Evolutionary conservation across 2,797 vertebrate species (phyloP), one percentile per base, ranked within the genome.

Genomic region (Acanthopagrus latus): DNA sequence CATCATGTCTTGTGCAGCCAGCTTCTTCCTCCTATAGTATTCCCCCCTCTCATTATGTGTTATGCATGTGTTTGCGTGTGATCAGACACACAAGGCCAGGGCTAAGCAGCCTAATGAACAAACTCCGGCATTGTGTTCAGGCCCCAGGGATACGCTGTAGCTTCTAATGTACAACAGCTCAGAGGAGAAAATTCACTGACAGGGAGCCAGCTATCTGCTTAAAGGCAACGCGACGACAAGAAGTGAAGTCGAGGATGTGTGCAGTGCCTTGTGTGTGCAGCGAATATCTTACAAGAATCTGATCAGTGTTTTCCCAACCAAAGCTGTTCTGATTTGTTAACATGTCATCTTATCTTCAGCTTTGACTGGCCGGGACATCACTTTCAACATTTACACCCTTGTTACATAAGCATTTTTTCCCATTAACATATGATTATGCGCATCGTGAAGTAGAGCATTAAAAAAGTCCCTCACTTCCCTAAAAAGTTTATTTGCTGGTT

Each of bases 21-120:
- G 41, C 52, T 74, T 70, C 71, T 62, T 80, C 58, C 73, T 85
- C 72, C 86, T 86, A 80, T 89, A 80, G 81, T 92, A 83, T 88
- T 89, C 88, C 87, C 90, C 50, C 63, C 71, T 87, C 86, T 92
- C 91, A 90, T 91, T 90, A 91, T 87, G 81, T 87, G 81, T 74
- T 86, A 71, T 75, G 81, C 81, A 76, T 82, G 81, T 90, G 89
- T 88, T 90, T 92, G 82, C 80, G 88, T 90, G 86, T 87, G 88
- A 91, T 91, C 89, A 88, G 85, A 90, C 88, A 81, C 89, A 88
- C 80, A 87, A 88, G 88, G 86, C 89, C 86, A 74, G 78, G 76
- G 73, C 88, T 88, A 88, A 92, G 92, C 89, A 90, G 83, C 82
- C 91, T 94, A 93, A 94, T 93, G 92, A 94, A 92, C 92, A 93